These are phyloP conservation scores for Catharus fuscescens DNA, from an alignment of 2,113 vertebrate genomes.

Conservation along the genomic window DNA sequence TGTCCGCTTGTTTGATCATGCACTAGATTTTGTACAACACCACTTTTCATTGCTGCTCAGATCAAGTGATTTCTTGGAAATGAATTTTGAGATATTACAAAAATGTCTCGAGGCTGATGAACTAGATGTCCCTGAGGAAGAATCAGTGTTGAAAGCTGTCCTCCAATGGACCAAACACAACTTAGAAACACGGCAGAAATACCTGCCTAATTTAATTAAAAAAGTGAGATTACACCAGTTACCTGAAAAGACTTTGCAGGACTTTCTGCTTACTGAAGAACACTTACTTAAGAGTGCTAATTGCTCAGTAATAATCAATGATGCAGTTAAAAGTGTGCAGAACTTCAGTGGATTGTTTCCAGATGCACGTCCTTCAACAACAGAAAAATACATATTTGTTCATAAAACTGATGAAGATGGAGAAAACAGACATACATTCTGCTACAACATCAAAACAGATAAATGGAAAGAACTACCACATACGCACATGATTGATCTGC, in stretches of 20 bases:
- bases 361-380: conserved; percentile 91
- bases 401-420: conserved; percentile 93
- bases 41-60: conserved; percentile 86
- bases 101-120: conserved; percentile 85
- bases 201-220: conserved; percentile 82
- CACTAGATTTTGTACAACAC: conserved; percentile 85
- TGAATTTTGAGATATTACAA: conserved; percentile 85
- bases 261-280: conserved; percentile 76
- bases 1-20: conserved; percentile 78
- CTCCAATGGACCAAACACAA: conserved; percentile 86
- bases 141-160: conserved; percentile 83
- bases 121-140: conserved; percentile 87
- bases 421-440: conserved; percentile 86
- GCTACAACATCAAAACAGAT: conserved; percentile 89
- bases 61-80: conserved; percentile 89
- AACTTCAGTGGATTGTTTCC: conserved; percentile 83
- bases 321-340: conserved; percentile 80
- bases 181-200: conserved; percentile 77
- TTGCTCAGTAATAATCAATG: conserved; percentile 76
- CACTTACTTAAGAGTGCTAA: conserved; percentile 74
- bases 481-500: conserved; percentile 82
- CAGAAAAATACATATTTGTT: conserved; percentile 93
- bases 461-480: conserved; percentile 88
- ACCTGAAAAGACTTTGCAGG: conserved; percentile 78
- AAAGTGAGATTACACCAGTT: conserved; percentile 90